These are phyloP conservation scores for Drosophila arawakana DNA, from an alignment of 1,140 invertebrate genomes.

Conservation along the genomic window DNA sequence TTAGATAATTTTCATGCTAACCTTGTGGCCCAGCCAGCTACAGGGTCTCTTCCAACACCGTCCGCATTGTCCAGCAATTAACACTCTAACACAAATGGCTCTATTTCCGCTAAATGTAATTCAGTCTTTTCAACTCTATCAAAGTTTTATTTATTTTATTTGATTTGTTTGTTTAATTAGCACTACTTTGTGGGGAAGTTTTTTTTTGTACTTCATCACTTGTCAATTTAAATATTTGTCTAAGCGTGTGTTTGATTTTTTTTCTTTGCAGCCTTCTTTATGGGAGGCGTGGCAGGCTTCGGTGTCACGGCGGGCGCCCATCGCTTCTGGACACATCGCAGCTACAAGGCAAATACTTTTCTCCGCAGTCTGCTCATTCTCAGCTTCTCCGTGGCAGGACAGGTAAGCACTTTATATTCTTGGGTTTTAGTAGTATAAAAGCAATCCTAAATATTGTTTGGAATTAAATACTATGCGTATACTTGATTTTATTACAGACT, in stretches of 20 bases:
- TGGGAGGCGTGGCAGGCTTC: constrained; percentile 86
- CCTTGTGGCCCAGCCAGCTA: constrained; percentile 5
- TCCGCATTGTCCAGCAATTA: constrained; percentile 56
- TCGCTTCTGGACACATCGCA: constrained; percentile 92
- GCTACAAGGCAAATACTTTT: constrained; percentile 92
- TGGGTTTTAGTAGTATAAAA: too few species aligned
- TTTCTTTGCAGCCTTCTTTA: constrained; percentile 84
- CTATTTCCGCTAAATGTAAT: constrained; percentile 77
- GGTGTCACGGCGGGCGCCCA: constrained; percentile 93
- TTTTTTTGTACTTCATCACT: constrained; percentile 1
- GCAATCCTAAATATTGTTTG: too few species aligned
- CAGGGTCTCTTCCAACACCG: background rate
- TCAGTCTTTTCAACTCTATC: constrained; percentile 31
- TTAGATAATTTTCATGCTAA: background rate
- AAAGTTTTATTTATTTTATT: constrained; percentile 23
- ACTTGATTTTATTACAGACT: too few species aligned
- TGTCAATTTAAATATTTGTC: constrained; percentile 7
- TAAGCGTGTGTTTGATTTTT: constrained; percentile 28
- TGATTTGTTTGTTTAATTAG: constrained; percentile 47
- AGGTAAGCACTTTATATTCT: constrained; percentile 79
- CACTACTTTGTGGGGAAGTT: constrained; percentile 47
- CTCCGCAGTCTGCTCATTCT: constrained; percentile 89
- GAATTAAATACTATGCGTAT: too few species aligned
- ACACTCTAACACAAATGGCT: constrained; percentile 62
- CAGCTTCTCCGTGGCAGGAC: constrained; percentile 89